Evolutionary conservation across 2,888 invertebrate genomes (phyloP), one percentile per base, ranked within the genome.

Genomic region (Bedellia somnulentella): DNA sequence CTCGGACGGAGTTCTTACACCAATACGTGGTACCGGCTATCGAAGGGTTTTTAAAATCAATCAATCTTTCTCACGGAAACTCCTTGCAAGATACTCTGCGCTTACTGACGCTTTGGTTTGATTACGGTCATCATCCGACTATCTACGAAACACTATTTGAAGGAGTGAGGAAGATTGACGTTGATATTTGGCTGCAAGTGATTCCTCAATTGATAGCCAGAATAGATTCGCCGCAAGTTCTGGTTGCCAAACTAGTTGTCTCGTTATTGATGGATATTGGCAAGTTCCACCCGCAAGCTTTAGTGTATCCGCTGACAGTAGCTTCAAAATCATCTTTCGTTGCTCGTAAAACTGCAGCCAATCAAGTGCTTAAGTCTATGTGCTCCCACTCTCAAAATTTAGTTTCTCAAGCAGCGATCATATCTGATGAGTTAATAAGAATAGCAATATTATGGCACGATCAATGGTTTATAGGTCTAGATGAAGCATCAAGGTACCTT

Each of bases 401-500:
- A 27, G 98, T 99, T 1, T 89, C 90, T 44, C 98, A 99, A 59
- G 97, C 97, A 0, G 84, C 94, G 46, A 89, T 95, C 89, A 96
- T 94, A 37, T 87, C 95, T 25, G 97, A 98, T 47, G 99, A 99
- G 61, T 76, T 99, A 29, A 98, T 99, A 34, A 79, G 98, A 31
- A 96, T 98, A 1, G 98, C 99, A 2, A 99, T 99, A 41, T 70
- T 99, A 11, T 99, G 99, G 99, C 98, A 99, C 52, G 99, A 99
- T 58, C 86, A 96, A 49, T 99, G 99, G 99, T 94, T 98, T 53
- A 98, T 98, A 58, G 98, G 96, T 0, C 66, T 99, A 12, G 92
- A 93, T 47, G 97, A 98, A 56, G 97, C 97, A 0, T 93, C 92
- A 4, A 53, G 36, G 36, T 36, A 27, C 18, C 5, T 18, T 18